Conservation (phyloP, 1,140 invertebrate species). For the Bombus fervidus region DNA sequence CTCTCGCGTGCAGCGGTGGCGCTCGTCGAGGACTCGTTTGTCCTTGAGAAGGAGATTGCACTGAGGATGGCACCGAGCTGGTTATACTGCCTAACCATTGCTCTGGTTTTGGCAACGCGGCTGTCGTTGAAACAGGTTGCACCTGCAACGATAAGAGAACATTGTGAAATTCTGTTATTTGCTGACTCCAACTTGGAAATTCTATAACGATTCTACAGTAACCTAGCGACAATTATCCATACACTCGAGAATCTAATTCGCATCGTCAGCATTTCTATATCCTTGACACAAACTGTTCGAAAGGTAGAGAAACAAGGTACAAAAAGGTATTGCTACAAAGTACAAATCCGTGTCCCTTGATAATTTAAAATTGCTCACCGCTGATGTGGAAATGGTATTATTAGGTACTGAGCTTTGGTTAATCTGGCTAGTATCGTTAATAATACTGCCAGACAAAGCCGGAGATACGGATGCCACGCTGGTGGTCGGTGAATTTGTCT, state of each 20-base stretch:
- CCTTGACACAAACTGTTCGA: too few species aligned
- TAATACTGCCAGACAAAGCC: slow-evolving; percentile 16
- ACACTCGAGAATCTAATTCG: too few species aligned
- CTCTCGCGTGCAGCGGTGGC: slow-evolving; percentile 85
- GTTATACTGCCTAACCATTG: slow-evolving; percentile 90
- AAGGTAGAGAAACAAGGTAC: too few species aligned
- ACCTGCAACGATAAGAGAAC: slow-evolving; percentile 64
- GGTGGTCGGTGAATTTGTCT: slow-evolving; percentile 71
- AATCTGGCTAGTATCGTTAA: slow-evolving; percentile 52
- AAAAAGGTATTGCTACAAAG: too few species aligned
- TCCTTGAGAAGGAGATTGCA: slow-evolving; percentile 70
- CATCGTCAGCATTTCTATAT: too few species aligned
- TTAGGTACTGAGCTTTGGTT: slow-evolving; percentile 67
- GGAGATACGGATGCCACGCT: slow-evolving; percentile 69
- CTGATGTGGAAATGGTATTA: slow-evolving; percentile 58
- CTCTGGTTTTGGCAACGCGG: slow-evolving; percentile 87
- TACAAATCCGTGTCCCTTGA: too few species aligned
- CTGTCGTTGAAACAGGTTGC: slow-evolving; percentile 69
- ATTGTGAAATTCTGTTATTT: background rate
- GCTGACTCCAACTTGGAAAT: too few species aligned
- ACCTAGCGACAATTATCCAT: background rate
- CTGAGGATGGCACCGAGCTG: slow-evolving; percentile 80
- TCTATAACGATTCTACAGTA: too few species aligned
- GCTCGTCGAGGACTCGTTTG: slow-evolving; percentile 81
- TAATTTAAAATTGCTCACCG: slow-evolving; percentile 55